phyloP scores from a whole-genome alignment of 2,113 vertebrate species.

The Trematomus loennbergii region DNA sequence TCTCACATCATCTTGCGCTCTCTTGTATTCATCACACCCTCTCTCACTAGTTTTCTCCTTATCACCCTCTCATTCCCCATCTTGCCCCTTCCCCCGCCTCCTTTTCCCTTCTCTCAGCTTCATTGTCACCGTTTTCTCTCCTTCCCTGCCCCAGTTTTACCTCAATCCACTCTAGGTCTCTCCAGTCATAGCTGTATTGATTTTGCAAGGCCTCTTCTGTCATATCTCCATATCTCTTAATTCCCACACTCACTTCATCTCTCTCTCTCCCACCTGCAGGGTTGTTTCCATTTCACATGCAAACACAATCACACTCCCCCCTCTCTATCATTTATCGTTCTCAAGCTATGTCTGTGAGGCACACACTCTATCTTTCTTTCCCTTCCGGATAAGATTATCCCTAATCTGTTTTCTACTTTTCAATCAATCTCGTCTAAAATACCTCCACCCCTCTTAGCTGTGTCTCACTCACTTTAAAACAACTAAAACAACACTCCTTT shows the following conservation, averaged over 20 bases:
- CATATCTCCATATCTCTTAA: constrained; percentile 76
- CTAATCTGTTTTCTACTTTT: constrained; percentile 49
- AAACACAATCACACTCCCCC: constrained; percentile 7
- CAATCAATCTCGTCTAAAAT: constrained; percentile 35
- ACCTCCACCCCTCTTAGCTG: constrained; percentile 11
- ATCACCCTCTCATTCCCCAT: constrained; percentile 33
- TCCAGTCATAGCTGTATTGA: constrained; percentile 66
- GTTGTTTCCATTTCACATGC: constrained; percentile 45
- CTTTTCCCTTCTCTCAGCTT: constrained; percentile 41
- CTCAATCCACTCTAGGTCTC: constrained; percentile 59
- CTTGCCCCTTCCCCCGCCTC: constrained; percentile 25
- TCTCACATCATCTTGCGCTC: constrained; percentile 69
- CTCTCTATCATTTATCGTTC: constrained; percentile 35
- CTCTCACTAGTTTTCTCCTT: constrained; percentile 32
- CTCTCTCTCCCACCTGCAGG: constrained; percentile 31
- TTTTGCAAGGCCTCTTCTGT: constrained; percentile 57
- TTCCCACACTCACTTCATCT: constrained; percentile 53
- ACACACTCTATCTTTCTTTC: constrained; percentile 21
- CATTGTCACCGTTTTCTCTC: constrained; percentile 41
- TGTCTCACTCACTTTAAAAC: constrained; percentile 13
- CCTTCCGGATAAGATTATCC: constrained; percentile 47
- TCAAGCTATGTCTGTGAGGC: constrained; percentile 27
- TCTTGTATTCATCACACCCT: constrained; percentile 55
- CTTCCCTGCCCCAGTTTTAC: constrained; percentile 45
- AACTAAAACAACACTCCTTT: constrained; percentile 28